These are phyloP conservation scores for Noctua comes DNA, from an alignment of 2,888 invertebrate species.

Conservation along the genomic window DNA sequence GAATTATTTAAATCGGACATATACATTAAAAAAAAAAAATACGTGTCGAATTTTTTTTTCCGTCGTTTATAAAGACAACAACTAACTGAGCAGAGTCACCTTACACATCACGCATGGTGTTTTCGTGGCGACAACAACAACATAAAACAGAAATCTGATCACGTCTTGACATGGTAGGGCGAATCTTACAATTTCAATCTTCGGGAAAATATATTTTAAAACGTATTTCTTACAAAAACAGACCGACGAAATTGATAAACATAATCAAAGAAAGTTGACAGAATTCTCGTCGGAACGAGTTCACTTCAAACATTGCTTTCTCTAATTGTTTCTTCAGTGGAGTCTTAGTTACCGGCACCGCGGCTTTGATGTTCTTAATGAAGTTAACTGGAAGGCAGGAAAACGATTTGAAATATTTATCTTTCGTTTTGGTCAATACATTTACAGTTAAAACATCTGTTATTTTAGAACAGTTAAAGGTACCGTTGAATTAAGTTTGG, in stretches of 20 bases:
- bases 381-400: conserved; percentile 39
- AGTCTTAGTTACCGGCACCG: conserved; percentile 49
- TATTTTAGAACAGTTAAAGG: not conserved
- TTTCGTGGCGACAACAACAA: no score
- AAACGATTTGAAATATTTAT: conserved; percentile 43
- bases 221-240: conserved; percentile 15
- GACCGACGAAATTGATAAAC: conserved; percentile 38
- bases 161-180: not conserved
- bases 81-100: no score
- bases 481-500: not conserved
- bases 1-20: no score
- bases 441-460: not conserved
- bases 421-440: conserved; percentile 18
- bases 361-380: conserved; percentile 54
- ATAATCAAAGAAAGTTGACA: conserved; percentile 35
- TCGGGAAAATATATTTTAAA: conserved; percentile 13
- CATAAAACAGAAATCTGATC: not conserved
- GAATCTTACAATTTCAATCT: not conserved
- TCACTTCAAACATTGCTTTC: conserved; percentile 45
- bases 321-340: conserved; percentile 52
- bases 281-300: conserved; percentile 40
- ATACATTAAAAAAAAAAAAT: no score
- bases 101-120: no score
- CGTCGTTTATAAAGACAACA: no score
- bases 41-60: no score